phyloP scores from a whole-genome alignment of 2,113 vertebrate genomes.

The Nothocercus julius region DNA sequence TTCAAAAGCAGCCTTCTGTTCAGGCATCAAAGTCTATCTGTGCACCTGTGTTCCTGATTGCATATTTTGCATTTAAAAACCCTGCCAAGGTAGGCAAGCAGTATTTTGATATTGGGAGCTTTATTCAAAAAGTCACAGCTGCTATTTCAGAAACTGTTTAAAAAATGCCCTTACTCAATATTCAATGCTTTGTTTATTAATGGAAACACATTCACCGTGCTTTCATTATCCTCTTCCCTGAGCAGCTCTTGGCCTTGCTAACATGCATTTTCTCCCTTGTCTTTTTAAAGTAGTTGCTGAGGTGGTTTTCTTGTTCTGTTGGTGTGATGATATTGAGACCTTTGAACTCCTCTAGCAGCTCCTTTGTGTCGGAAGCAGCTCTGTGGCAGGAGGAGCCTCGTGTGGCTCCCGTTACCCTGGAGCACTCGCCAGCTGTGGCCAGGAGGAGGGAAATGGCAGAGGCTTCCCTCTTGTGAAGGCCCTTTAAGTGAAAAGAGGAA shows the following conservation, averaged over 20 bases:
- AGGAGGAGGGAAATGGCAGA: not conserved
- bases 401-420: not conserved
- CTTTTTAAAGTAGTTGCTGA: slow-evolving; percentile 1
- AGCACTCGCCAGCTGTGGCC: not conserved
- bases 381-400: not conserved
- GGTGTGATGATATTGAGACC: not conserved
- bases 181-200: not conserved
- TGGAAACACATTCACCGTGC: fast-evolving
- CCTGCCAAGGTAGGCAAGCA: not conserved
- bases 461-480: not conserved
- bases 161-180: not conserved
- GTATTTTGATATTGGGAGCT: slow-evolving; percentile 4
- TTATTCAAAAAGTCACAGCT: not conserved
- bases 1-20: slow-evolving; percentile 39
- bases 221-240: slow-evolving; percentile 30
- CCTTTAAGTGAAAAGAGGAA: not conserved
- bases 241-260: slow-evolving; percentile 6
- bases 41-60: slow-evolving; percentile 54
- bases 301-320: fast-evolving
- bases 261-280: not conserved
- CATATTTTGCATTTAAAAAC: slow-evolving; percentile 30
- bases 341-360: not conserved
- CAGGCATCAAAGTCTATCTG: slow-evolving; percentile 50
- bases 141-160: not conserved
- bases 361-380: not conserved